Evolutionary conservation across 2,888 invertebrate genomes (phyloP).

Genomic region (Watsonalla cultraria): DNA sequence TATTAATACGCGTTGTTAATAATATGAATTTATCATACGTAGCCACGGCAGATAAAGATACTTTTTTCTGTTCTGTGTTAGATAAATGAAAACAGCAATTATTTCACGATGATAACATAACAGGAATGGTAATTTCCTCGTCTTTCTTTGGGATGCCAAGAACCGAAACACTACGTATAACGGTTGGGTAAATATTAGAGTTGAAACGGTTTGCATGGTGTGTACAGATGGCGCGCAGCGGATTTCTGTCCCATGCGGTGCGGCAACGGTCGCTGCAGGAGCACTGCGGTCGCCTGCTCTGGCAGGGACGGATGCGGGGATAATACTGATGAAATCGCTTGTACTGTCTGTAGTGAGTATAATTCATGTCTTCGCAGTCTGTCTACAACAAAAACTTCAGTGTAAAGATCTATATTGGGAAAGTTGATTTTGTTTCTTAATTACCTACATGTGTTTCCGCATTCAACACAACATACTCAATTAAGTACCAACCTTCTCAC

Average conservation of each 20-base stretch:
- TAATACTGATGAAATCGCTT: conserved; percentile 91
- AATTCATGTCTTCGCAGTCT: not conserved
- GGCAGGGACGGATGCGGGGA: conserved; percentile 95
- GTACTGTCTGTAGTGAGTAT: conserved; percentile 91
- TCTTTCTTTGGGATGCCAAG: not conserved
- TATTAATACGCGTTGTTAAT: not conserved
- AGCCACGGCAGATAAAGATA: not conserved
- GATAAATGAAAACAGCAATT: not conserved
- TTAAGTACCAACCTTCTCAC: too few species aligned
- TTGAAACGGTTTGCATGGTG: conserved; percentile 13
- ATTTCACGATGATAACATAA: not conserved
- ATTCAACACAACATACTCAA: too few species aligned
- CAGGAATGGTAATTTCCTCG: conserved; percentile 7
- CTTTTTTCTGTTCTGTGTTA: not conserved
- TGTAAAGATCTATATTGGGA: not conserved
- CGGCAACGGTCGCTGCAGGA: conserved; percentile 91
- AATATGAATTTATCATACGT: not conserved
- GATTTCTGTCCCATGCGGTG: conserved; percentile 90
- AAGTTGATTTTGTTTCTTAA: too few species aligned
- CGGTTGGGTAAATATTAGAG: conserved; percentile 51
- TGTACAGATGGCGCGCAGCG: conserved; percentile 65
- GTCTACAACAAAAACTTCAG: not conserved
- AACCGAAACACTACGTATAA: conserved; percentile 41
- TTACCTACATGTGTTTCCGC: too few species aligned
- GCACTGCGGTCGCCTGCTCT: conserved; percentile 93